Evolutionary conservation across 2,888 invertebrate genomes (phyloP), one percentile per base, ranked within the genome.

Genomic region (Malachius bipustulatus): DNA sequence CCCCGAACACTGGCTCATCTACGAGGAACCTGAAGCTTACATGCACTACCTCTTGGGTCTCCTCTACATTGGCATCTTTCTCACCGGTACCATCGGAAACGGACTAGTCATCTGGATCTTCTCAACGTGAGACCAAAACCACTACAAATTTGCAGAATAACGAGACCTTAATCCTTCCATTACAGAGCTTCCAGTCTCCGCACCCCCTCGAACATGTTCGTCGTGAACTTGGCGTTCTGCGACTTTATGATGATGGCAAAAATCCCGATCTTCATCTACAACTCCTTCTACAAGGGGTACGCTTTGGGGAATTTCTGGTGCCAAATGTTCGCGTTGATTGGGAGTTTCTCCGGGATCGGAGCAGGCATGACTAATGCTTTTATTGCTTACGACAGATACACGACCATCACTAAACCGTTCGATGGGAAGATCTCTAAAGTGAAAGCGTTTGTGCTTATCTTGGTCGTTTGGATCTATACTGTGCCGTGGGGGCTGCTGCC

Each of bases 161-260:
- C n/a, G n/a, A n/a, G n/a, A n/a, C n/a, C n/a, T n/a, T n/a, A 19
- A 19, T 19, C n/a, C n/a, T n/a, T 19, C 6, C 24, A 19, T 19
- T 58, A 34, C 47, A 82, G 82, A 35, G 75, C 82, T 34, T 79
- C 81, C 62, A 68, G 71, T 42, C 63, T 83, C 32, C 68, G 80
- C 46, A 82, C 82, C 0, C 82, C 88, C 2, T 87, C 88, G 30
- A 88, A 88, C 55, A 74, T 88, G 54, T 75, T 88, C 40, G 84
- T 88, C 8, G 71, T 88, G 34, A 84, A 88, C 59, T 61, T 88
- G 55, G 83, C 88, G 1, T 64, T 87, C 38, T 76, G 82, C 48
- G 88, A 88, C 62, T 87, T 88, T 51, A 62, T 84, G 16, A 88
- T 88, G 88, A 85, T 87, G 85, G 60, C 74, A 16, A 88, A 88